A percentile compares a stretch with the other conserved stretches of the same genome.
Conservation (phyloP, 1,140 invertebrate genomes). For the Cyclargus thomasi region DNA sequence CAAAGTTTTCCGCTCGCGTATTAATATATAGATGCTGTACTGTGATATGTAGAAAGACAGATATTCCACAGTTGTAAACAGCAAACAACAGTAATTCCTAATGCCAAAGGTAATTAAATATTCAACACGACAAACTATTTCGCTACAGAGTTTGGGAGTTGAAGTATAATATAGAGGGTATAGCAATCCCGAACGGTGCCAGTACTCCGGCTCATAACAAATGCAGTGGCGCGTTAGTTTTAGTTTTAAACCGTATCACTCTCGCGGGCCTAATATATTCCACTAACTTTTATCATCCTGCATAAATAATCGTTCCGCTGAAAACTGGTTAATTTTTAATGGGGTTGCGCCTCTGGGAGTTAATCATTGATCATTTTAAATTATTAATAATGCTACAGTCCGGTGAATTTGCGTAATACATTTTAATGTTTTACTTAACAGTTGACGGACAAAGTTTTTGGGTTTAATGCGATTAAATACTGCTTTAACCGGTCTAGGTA, state of each 20-base stretch:
- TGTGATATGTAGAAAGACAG: no score
- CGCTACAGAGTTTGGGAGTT: not conserved
- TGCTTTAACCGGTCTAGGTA: no score
- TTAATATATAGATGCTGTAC: no score
- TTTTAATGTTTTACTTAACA: no score
- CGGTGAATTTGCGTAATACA: not conserved
- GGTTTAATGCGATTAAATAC: no score
- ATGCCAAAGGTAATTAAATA: not conserved
- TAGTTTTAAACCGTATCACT: conserved; percentile 1
- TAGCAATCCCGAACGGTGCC: not conserved
- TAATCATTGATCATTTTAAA: conserved; percentile 1
- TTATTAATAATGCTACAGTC: not conserved
- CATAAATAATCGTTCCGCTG: not conserved
- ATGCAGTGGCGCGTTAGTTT: not conserved
- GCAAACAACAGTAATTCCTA: not conserved
- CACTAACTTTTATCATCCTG: not conserved
- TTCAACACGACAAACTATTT: not conserved
- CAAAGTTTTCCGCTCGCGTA: no score
- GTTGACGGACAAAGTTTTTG: no score
- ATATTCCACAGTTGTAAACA: no score
- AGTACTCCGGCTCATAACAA: not conserved
- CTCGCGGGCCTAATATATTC: conserved; percentile 2
- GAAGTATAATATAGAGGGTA: not conserved
- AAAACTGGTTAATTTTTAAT: not conserved
- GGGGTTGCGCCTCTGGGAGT: not conserved